Evolutionary conservation across 2,888 invertebrate species (phyloP).

Genomic region (Melinaea menophilus): DNA sequence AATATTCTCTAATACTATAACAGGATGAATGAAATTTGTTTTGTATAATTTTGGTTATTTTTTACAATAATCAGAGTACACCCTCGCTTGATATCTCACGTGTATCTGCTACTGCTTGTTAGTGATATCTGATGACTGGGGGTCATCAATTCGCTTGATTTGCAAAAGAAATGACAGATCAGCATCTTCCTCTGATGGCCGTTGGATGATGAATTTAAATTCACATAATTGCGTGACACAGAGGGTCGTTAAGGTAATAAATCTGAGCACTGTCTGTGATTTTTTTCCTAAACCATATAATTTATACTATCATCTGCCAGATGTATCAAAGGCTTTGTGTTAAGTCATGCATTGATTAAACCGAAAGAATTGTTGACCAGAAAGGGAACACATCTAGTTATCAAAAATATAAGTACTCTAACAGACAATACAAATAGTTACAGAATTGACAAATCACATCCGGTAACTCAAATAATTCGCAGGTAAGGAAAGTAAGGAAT

Average conservation of each 20-base stretch:
- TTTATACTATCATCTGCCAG: no score
- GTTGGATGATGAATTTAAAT: conserved; percentile 35
- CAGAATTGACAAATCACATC: no score
- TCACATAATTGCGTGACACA: conserved; percentile 25
- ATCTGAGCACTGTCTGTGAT: background rate
- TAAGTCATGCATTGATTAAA: no score
- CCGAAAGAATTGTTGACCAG: no score
- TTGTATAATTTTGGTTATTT: background rate
- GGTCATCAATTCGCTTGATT: conserved; percentile 64
- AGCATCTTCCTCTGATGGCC: conserved; percentile 31
- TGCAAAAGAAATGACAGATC: conserved; percentile 46
- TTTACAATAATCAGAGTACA: conserved; percentile 13
- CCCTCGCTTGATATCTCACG: conserved; percentile 51
- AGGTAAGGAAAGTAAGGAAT: no score
- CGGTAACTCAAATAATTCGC: no score
- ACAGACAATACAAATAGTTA: no score
- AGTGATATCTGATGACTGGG: conserved; percentile 58
- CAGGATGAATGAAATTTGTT: background rate
- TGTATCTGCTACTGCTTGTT: conserved; percentile 68
- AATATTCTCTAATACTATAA: conserved; percentile 1
- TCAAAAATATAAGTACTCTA: no score
- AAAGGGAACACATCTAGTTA: no score
- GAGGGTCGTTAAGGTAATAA: conserved; percentile 8
- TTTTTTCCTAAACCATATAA: no score
- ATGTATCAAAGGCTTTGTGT: no score